phyloP scores from a whole-genome alignment of 2,888 invertebrate species.

The Antheraea assamensis region DNA sequence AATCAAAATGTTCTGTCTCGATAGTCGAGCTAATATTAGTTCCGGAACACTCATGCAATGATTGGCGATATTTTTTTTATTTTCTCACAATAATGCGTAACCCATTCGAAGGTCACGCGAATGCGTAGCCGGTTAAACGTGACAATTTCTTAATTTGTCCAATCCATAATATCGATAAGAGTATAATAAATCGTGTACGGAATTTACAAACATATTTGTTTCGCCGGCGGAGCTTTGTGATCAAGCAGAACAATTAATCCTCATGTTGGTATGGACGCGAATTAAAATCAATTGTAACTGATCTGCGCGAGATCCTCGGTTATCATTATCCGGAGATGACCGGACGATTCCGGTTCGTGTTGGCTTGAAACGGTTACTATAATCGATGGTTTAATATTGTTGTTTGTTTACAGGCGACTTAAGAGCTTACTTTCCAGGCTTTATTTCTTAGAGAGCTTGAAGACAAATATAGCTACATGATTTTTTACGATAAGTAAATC shows the following conservation, averaged over 20 bases:
- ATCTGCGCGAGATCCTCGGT: constrained; percentile 25
- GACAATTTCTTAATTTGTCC: background rate
- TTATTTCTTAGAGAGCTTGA: background rate
- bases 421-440: background rate
- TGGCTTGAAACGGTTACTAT: background rate
- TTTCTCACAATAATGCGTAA: background rate
- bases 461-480: background rate
- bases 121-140: background rate
- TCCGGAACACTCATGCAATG: background rate
- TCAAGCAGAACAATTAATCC: constrained; percentile 26
- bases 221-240: background rate
- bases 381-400: constrained; percentile 1
- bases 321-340: constrained; percentile 20
- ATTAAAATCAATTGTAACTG: constrained; percentile 34
- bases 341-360: constrained; percentile 17
- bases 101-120: background rate
- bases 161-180: background rate
- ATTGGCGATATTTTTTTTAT: background rate
- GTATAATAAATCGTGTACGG: background rate
- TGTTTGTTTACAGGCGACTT: background rate
- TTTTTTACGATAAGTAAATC: background rate
- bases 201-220: background rate
- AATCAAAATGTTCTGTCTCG: background rate
- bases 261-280: constrained; percentile 24
- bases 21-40: background rate